A percentile compares a stretch with the other conserved stretches of the same genome.
phyloP scores from a whole-genome alignment of 2,113 vertebrate genomes.

The Tenrec ecaudatus region DNA sequence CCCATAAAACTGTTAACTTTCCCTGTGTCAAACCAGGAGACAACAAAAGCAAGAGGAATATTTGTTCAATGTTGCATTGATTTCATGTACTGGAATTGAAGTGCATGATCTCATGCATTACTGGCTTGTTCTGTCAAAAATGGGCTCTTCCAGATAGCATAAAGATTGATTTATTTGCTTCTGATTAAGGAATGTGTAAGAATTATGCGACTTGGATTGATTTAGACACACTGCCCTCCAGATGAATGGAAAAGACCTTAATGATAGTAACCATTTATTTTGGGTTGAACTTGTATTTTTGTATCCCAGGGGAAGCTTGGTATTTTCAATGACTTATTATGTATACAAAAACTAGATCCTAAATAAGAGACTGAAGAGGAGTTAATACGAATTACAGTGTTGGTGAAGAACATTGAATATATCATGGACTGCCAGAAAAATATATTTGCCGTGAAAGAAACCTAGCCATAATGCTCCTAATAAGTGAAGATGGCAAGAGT shows the following conservation, averaged over 20 bases:
- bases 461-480: background rate
- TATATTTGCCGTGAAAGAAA: background rate
- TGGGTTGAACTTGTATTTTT: background rate
- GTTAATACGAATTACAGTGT: background rate
- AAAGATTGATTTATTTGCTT: slow-evolving; percentile 26
- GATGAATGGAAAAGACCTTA: background rate
- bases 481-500: background rate
- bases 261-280: slow-evolving; percentile 15
- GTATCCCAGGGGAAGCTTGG: background rate
- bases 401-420: background rate
- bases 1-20: background rate
- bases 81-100: slow-evolving; percentile 48
- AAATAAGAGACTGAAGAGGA: background rate
- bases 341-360: background rate
- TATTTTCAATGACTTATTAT: background rate
- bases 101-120: slow-evolving; percentile 14
- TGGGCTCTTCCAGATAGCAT: background rate
- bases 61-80: slow-evolving; percentile 39
- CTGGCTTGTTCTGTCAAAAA: background rate
- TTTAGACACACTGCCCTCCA: background rate
- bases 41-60: slow-evolving; percentile 39
- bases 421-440: background rate
- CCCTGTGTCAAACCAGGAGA: background rate
- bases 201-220: background rate
- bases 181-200: slow-evolving; percentile 36